These are phyloP conservation scores for Epizoanthus scotinus DNA, from an alignment of 92 coral and sea anemone species.

Conservation along the genomic window DNA sequence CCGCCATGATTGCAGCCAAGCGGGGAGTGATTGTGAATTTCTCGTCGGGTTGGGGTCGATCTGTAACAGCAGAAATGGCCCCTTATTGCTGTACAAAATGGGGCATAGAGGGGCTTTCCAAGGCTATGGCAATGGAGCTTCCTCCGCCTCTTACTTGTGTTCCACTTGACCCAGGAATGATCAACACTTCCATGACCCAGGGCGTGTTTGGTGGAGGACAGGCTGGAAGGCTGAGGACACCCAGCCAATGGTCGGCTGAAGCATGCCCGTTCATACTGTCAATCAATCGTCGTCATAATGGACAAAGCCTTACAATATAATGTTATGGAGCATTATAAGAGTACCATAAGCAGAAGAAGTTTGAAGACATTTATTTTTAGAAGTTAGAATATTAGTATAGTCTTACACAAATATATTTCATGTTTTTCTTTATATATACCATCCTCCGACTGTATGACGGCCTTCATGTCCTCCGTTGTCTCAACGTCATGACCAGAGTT, in stretches of 20 bases:
- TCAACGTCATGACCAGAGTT: too few relatives aligned
- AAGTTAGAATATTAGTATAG: too few relatives aligned
- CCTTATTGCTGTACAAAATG: conserved; percentile 82
- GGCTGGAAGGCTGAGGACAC: conserved; percentile 42
- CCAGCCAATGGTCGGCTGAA: conserved; percentile 67
- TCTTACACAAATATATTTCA: too few relatives aligned
- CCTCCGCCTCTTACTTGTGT: conserved; percentile 75
- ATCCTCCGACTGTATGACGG: too few relatives aligned
- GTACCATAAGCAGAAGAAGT: too few relatives aligned
- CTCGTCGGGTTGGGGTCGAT: conserved; percentile 79
- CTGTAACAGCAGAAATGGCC: conserved; percentile 63
- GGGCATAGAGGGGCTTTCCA: conserved; percentile 83
- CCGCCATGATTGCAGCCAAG: conserved; percentile 68
- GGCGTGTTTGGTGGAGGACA: conserved; percentile 54
- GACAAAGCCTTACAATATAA: conserved; percentile 56
- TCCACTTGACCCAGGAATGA: conserved; percentile 77
- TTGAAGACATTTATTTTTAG: too few relatives aligned
- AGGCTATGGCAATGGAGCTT: conserved; percentile 83
- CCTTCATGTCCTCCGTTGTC: too few relatives aligned
- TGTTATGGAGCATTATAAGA: too few relatives aligned
- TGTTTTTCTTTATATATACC: too few relatives aligned
- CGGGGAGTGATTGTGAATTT: conserved; percentile 81
- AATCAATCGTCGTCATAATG: conserved; percentile 61
- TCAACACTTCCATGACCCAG: conserved; percentile 67
- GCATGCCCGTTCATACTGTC: conserved; percentile 80